Evolutionary conservation across 2,113 vertebrate genomes (phyloP).

Genomic region (Litocranius walleri): DNA sequence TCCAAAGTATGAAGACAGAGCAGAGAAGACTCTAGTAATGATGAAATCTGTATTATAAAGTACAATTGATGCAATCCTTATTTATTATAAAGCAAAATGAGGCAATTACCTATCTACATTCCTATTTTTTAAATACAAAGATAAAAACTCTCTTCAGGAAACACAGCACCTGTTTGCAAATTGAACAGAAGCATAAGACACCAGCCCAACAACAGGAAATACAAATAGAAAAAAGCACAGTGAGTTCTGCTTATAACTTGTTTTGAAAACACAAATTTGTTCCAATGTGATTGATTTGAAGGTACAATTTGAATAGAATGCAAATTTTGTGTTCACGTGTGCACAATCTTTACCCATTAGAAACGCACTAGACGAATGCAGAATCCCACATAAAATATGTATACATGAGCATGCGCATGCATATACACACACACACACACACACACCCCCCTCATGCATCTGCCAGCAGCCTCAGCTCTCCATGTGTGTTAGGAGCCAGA

Average conservation of each 20-base stretch:
- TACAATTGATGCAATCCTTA: background rate
- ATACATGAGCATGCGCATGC: fast-evolving
- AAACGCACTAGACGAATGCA: background rate
- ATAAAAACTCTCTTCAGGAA: conserved; percentile 45
- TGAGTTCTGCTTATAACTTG: conserved; percentile 7
- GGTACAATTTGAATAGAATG: background rate
- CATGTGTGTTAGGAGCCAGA: background rate
- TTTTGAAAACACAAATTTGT: conserved; percentile 54
- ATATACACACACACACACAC: no score
- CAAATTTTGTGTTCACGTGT: background rate
- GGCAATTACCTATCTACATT: conserved; percentile 47
- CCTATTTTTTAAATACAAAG: background rate
- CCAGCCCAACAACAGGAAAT: conserved; percentile 24
- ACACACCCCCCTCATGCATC: background rate
- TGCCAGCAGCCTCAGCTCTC: background rate
- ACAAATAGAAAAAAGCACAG: conserved; percentile 16
- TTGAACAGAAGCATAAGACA: background rate
- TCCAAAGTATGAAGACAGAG: background rate
- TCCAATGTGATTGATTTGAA: background rate
- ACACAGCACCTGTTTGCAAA: conserved; percentile 26
- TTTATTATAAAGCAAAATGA: conserved; percentile 45
- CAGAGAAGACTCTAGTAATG: background rate
- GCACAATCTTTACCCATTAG: background rate
- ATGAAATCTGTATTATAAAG: background rate
- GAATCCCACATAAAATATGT: background rate